Evolutionary conservation across 2,797 vertebrate genomes (phyloP), one percentile per base, ranked within the genome.

Genomic region (Poecilia velifera): DNA sequence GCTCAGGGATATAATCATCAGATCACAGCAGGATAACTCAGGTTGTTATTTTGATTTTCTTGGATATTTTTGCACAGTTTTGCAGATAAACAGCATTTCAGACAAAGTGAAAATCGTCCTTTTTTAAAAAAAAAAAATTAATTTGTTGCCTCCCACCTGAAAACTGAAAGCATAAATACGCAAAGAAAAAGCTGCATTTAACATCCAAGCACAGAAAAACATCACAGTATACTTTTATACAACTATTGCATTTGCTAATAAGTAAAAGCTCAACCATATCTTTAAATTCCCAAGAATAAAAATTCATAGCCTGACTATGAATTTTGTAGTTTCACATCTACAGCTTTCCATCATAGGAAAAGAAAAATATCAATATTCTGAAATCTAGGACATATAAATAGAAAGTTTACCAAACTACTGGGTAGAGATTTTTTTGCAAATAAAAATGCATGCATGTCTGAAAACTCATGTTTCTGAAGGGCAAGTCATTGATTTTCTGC

Each of bases 391-490:
- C 43, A 28, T 28, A 71, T 46, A 45, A n/a, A 46, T 14, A 1
- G n/a, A 71, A 71, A 43, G 36, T 68, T 68, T 68, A 41, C 64
- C 39, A 68, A 68, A 41, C 39, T 25, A 68, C 36, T 41, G 64
- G 8, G 18, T 64, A 13, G 62, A 66, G 3, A 68, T 22, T 13
- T 43, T 34, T 41, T 70, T 25, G 20, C 18, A 22, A 68, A 39
- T 22, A 41, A 22, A 68, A 68, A n/a, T 70, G 41, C 0, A 0
- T 70, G 4, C 0, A 45, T n/a, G 41, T 43, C 66, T 70, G 22
- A n/a, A 45, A 43, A 45, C 12, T n/a, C 10, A 1, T 39, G 34
- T 13, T 41, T 68, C 36, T n/a, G 6, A n/a, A 46, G 41, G 25
- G 41, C 25, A 28, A 16, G 12, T 28, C 13, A 46, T 71, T 45